A percentile compares a stretch with the other conserved stretches of the same genome.
Conservation (phyloP, 2,113 vertebrate genomes). For the Tinamus guttatus region DNA sequence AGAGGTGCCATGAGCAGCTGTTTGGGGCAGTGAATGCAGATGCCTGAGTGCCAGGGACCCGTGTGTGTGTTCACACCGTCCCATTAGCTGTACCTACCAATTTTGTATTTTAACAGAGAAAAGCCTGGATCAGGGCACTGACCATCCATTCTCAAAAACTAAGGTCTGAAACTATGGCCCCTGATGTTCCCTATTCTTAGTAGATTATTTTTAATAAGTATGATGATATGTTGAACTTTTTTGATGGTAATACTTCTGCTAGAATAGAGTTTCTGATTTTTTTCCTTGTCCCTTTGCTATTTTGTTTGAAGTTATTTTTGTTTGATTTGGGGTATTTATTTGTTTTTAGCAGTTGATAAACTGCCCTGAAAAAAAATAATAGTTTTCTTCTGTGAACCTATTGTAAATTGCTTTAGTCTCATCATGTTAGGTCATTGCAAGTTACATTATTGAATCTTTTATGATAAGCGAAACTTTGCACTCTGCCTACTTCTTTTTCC, state of each 20-base stretch:
- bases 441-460: constrained; percentile 5
- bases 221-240: not conserved
- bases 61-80: not conserved
- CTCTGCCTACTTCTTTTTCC: not conserved
- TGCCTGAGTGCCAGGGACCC: not conserved
- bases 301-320: not conserved
- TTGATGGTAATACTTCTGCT: not conserved
- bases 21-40: not conserved
- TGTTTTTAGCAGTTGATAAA: not conserved
- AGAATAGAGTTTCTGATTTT: not conserved
- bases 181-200: not conserved
- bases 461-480: not conserved
- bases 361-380: not conserved
- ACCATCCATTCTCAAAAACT: not conserved
- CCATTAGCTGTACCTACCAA: not conserved
- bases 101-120: not conserved
- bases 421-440: not conserved
- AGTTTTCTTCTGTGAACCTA: not conserved
- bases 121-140: not conserved
- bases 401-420: not conserved
- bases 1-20: not conserved
- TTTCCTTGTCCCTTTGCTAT: not conserved
- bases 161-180: not conserved
- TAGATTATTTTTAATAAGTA: not conserved
- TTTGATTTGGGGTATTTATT: not conserved